These are phyloP conservation scores for Amphiprion ocellaris DNA, from an alignment of 2,113 vertebrate species.

Conservation along the genomic window DNA sequence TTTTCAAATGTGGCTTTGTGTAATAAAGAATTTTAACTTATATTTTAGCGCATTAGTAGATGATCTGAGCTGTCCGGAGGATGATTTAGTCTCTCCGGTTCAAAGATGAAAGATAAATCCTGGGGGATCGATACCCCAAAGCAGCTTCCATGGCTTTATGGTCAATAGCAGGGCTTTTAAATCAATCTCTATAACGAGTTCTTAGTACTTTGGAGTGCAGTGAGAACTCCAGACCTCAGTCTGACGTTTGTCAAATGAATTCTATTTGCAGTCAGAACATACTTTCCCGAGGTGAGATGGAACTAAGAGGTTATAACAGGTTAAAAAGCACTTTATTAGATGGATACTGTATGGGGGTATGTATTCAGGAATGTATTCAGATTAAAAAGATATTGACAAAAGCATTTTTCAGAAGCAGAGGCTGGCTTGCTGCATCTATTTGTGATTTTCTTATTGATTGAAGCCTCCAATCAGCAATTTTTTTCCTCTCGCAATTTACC, in stretches of 20 bases:
- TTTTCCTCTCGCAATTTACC: constrained; percentile 40
- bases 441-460: constrained; percentile 57
- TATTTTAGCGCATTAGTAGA: constrained; percentile 64
- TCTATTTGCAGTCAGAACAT: constrained; percentile 73
- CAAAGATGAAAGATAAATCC: constrained; percentile 82
- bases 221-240: constrained; percentile 69
- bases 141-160: constrained; percentile 78
- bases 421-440: constrained; percentile 42
- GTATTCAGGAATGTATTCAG: constrained; percentile 22
- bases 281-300: constrained; percentile 60
- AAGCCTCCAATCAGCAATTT: constrained; percentile 43
- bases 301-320: constrained; percentile 54
- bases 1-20: constrained; percentile 16
- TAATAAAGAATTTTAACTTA: constrained; percentile 31
- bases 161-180: constrained; percentile 82
- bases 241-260: constrained; percentile 79
- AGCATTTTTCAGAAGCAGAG: constrained; percentile 40
- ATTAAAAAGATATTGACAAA: constrained; percentile 49
- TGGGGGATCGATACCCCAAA: constrained; percentile 73
- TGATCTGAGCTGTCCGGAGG: constrained; percentile 62
- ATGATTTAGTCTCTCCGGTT: constrained; percentile 75
- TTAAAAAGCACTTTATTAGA: constrained; percentile 51
- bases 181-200: constrained; percentile 86
- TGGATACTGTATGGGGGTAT: constrained; percentile 1
- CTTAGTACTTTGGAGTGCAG: constrained; percentile 78